A percentile compares a stretch with the other conserved stretches of the same genome.
These are phyloP conservation scores for Danio tinwini DNA, from an alignment of 2,797 vertebrate genomes.

Conservation along the genomic window DNA sequence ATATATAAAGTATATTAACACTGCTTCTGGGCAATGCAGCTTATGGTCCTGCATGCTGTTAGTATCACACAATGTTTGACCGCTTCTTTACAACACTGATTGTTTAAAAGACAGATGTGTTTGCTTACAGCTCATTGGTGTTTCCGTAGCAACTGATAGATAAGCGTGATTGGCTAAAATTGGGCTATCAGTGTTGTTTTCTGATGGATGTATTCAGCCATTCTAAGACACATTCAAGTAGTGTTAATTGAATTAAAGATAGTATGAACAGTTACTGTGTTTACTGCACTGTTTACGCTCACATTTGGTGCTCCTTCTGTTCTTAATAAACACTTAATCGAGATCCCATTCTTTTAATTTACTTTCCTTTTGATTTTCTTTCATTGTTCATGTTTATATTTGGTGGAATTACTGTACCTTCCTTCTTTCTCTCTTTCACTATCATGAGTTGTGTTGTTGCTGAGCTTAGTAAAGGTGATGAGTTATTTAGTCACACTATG, in stretches of 20 bases:
- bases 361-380: neutral
- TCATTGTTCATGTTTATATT: neutral
- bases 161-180: conserved; percentile 43
- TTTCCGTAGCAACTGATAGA: conserved; percentile 45
- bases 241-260: neutral
- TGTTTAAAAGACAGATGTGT: conserved; percentile 45
- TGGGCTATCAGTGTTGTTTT: conserved; percentile 1
- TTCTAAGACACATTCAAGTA: neutral
- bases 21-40: neutral
- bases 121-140: conserved; percentile 53
- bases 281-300: too few species aligned
- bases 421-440: neutral
- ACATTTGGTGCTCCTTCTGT: neutral
- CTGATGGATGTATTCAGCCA: conserved; percentile 26
- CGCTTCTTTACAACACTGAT: conserved; percentile 36
- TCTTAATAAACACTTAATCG: neutral
- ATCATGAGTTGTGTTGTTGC: neutral
- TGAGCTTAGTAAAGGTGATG: neutral
- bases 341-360: neutral
- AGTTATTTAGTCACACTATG: conserved; percentile 11
- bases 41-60: conserved; percentile 9
- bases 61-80: neutral
- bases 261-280: neutral
- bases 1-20: neutral
- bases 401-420: neutral